Evolutionary conservation across 2,113 vertebrate species (phyloP).

Genomic region (Gavia stellata): DNA sequence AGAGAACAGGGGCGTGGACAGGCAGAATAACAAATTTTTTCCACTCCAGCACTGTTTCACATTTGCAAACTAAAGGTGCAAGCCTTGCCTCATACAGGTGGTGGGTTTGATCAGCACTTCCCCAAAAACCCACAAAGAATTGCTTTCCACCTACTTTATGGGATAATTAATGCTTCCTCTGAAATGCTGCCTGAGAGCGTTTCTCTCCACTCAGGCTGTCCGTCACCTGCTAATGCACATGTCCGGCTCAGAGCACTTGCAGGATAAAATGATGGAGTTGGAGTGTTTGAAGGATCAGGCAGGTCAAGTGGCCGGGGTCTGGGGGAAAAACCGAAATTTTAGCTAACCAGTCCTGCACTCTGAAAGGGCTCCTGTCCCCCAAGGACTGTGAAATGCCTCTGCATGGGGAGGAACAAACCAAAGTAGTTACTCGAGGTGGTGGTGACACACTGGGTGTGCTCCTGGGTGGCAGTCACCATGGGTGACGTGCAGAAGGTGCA

Average conservation of each 20-base stretch:
- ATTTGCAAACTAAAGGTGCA: neutral
- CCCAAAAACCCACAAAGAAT: neutral
- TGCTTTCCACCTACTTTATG: neutral
- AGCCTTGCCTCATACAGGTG: neutral
- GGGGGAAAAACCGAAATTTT: neutral
- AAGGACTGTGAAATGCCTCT: neutral
- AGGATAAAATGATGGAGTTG: neutral
- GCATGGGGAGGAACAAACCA: neutral
- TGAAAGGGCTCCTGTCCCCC: neutral
- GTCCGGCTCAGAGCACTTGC: neutral
- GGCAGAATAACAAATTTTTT: neutral
- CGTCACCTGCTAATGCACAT: neutral
- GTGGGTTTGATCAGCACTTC: neutral
- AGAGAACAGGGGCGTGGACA: neutral
- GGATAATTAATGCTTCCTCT: neutral
- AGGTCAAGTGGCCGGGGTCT: neutral
- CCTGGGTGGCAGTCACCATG: neutral
- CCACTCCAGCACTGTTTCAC: neutral
- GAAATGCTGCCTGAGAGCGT: neutral
- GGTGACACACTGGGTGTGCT: accelerated
- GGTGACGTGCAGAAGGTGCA: neutral
- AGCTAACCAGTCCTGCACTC: neutral
- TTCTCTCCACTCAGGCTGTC: neutral
- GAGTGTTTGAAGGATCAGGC: neutral
- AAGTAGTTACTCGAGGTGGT: too few relatives aligned